A percentile compares a stretch with the other conserved stretches of the same genome.
These are phyloP conservation scores for Sinocyclocheilus grahami DNA, from an alignment of 2,113 vertebrate genomes.

Conservation along the genomic window DNA sequence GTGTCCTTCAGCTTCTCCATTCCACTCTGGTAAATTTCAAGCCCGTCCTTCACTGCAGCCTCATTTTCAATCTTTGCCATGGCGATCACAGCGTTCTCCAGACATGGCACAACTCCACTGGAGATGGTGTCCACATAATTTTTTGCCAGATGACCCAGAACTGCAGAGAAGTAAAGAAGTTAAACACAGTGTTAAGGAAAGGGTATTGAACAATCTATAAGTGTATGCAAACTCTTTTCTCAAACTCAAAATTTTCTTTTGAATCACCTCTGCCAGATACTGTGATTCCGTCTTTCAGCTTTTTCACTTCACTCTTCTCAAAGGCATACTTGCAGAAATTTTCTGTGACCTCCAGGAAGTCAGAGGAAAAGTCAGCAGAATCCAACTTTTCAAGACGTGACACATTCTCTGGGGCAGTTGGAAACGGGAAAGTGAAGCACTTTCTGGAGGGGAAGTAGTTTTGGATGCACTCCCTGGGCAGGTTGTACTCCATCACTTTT, in stretches of 20 bases:
- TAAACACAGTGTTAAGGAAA: too few relatives aligned
- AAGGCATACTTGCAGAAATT: conserved; percentile 62
- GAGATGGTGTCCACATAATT: too few relatives aligned
- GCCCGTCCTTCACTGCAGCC: conserved; percentile 51
- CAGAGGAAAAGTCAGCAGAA: conserved; percentile 41
- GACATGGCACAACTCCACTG: conserved; percentile 40
- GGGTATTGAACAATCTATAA: too few relatives aligned
- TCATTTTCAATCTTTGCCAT: conserved; percentile 67
- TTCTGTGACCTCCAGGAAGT: conserved; percentile 44
- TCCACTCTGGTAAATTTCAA: conserved; percentile 51
- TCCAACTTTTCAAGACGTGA: conserved; percentile 52
- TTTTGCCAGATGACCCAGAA: too few relatives aligned
- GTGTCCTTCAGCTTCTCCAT: conserved; percentile 44
- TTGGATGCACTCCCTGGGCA: conserved; percentile 59
- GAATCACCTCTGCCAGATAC: conserved; percentile 62
- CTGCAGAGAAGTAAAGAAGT: too few relatives aligned
- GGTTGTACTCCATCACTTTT: conserved; percentile 48
- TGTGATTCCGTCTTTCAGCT: conserved; percentile 49
- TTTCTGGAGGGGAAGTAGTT: conserved; percentile 61
- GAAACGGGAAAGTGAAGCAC: conserved; percentile 57
- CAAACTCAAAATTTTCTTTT: background rate
- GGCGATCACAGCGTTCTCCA: conserved; percentile 64
- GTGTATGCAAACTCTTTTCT: too few relatives aligned
- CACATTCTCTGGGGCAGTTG: conserved; percentile 49
- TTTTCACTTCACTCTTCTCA: conserved; percentile 48